A percentile compares a stretch with the other conserved stretches of the same genome.
These are phyloP conservation scores for Odocoileus hemionus DNA, from an alignment of 2,113 vertebrate species.

Conservation along the genomic window DNA sequence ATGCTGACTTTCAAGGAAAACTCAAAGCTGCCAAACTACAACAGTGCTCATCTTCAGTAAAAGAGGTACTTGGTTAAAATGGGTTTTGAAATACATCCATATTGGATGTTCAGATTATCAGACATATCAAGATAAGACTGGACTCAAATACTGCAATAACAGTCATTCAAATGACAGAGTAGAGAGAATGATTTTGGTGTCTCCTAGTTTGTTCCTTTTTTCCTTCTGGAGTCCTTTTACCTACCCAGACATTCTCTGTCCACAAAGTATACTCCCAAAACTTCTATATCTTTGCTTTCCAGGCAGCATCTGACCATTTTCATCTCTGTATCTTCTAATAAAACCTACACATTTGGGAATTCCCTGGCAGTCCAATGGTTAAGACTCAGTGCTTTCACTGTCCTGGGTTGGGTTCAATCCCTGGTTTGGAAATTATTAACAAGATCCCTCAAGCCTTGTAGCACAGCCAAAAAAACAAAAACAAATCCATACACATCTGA, in stretches of 20 bases:
- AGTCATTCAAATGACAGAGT: neutral
- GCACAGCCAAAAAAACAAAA: neutral
- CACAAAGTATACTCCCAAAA: neutral
- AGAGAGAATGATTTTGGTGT: neutral
- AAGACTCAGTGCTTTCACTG: neutral
- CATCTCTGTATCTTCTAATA: neutral
- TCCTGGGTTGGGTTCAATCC: neutral
- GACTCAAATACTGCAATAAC: neutral
- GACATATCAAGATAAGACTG: neutral
- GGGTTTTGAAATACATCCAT: neutral
- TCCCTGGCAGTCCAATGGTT: neutral
- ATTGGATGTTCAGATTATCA: neutral
- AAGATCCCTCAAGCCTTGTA: neutral
- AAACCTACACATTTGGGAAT: neutral
- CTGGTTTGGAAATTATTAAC: neutral
- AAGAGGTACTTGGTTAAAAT: neutral
- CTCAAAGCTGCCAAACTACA: neutral
- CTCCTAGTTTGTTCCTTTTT: neutral
- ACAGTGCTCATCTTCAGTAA: neutral
- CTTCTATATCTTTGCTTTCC: neutral
- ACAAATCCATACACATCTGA: neutral
- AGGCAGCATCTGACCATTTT: neutral
- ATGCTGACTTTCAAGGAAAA: neutral
- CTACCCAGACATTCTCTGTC: neutral
- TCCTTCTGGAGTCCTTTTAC: neutral